Conservation (phyloP, 2,113 vertebrate genomes). For the Myodes glareolus region DNA sequence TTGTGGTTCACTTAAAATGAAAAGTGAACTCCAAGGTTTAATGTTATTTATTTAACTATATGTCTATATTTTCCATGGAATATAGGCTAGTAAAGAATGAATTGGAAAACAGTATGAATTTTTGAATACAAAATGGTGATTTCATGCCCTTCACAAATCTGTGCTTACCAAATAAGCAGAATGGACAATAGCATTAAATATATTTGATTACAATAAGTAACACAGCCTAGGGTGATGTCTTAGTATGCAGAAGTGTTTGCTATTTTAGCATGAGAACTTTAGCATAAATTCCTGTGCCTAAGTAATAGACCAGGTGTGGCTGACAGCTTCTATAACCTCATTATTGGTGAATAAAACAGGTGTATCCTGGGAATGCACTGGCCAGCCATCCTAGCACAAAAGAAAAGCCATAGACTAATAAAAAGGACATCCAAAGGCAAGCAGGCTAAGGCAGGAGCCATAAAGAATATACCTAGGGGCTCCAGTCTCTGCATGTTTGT, state of each 20-base stretch:
- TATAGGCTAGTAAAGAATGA: background rate
- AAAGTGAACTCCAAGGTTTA: background rate
- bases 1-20: background rate
- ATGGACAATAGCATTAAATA: background rate
- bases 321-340: background rate
- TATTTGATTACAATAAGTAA: background rate
- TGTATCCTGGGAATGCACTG: background rate
- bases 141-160: background rate
- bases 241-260: too few species aligned
- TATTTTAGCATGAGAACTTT: background rate
- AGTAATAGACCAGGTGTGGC: background rate
- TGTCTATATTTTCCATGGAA: background rate
- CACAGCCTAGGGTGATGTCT: too few species aligned
- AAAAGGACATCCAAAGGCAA: too few species aligned
- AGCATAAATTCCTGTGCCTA: background rate
- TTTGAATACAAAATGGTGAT: background rate
- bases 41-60: background rate
- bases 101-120: background rate
- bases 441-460: background rate
- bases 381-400: background rate
- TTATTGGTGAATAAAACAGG: background rate
- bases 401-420: background rate
- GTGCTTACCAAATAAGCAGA: background rate
- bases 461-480: background rate
- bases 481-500: background rate